A percentile compares a stretch with the other conserved stretches of the same genome.
Conservation (phyloP, 2,797 vertebrate species). For the Todus mexicanus region DNA sequence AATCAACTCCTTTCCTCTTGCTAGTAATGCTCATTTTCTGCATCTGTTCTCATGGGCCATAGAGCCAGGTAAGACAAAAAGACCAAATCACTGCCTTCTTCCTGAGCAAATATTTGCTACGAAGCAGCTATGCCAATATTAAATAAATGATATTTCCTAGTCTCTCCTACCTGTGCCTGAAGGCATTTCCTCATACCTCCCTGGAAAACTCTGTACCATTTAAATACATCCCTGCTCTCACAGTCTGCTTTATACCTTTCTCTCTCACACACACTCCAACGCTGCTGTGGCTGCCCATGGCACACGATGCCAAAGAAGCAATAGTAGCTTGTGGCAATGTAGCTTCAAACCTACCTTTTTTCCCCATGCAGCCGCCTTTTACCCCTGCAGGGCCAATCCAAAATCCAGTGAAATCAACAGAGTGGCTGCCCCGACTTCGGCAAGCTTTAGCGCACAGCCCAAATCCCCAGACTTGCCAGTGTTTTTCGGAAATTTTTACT, state of each 20-base stretch:
- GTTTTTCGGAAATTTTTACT: background rate
- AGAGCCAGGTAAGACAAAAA: background rate
- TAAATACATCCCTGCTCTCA: background rate
- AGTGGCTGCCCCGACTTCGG: accelerated
- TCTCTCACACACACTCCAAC: background rate
- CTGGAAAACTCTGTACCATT: background rate
- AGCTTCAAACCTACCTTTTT: background rate
- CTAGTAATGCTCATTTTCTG: background rate
- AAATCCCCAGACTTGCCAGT: background rate
- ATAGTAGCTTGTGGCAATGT: background rate
- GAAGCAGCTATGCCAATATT: background rate
- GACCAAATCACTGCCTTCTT: background rate
- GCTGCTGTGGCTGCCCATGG: background rate
- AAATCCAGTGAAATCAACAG: background rate
- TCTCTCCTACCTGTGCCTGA: background rate
- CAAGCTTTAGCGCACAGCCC: background rate
- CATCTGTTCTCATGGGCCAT: background rate
- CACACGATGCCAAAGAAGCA: background rate
- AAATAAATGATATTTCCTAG: background rate
- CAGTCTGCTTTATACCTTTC: background rate
- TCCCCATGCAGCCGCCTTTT: background rate
- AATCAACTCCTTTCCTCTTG: background rate
- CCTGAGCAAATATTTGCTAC: background rate
- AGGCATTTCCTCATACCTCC: constrained; percentile 14
- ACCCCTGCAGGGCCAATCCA: background rate